Percentiles rank a stretch among this genome's conserved stretches.
These are phyloP conservation scores for Sebastes steindachneri DNA, from an alignment of 2,797 vertebrate genomes.

Conservation along the genomic window DNA sequence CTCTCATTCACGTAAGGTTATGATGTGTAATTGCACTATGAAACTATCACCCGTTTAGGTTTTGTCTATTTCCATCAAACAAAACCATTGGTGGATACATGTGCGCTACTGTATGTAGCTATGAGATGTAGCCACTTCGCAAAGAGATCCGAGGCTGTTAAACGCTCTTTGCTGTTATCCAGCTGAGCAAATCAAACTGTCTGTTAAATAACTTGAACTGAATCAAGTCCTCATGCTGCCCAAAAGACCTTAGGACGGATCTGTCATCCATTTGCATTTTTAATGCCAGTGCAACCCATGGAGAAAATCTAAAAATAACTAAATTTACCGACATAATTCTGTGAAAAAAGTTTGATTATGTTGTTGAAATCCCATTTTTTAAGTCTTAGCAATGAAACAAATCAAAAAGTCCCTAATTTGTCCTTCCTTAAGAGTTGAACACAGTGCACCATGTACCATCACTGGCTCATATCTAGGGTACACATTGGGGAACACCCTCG, in stretches of 20 bases:
- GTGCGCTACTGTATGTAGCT: neutral
- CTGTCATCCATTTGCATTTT: neutral
- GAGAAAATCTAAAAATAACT: neutral
- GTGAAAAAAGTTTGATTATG: neutral
- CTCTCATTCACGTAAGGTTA: constrained; percentile 7
- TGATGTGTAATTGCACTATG: constrained; percentile 7
- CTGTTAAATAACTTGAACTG: neutral
- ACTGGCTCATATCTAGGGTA: neutral
- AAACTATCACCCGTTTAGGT: neutral
- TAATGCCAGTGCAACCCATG: neutral
- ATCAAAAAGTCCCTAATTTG: neutral
- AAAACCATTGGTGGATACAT: neutral
- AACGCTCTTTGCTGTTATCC: neutral
- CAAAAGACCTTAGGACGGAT: neutral
- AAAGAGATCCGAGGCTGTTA: neutral
- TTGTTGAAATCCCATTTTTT: neutral
- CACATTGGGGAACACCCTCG: neutral
- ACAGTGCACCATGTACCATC: neutral
- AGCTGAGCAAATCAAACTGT: constrained; percentile 4
- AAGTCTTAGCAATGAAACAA: neutral
- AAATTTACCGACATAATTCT: neutral
- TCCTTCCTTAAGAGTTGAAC: neutral
- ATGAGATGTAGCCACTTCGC: neutral
- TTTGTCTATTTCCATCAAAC: neutral
- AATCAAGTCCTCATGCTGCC: neutral